phyloP scores from a whole-genome alignment of 2,888 invertebrate genomes.

The Ormyrus nitidulus region DNA sequence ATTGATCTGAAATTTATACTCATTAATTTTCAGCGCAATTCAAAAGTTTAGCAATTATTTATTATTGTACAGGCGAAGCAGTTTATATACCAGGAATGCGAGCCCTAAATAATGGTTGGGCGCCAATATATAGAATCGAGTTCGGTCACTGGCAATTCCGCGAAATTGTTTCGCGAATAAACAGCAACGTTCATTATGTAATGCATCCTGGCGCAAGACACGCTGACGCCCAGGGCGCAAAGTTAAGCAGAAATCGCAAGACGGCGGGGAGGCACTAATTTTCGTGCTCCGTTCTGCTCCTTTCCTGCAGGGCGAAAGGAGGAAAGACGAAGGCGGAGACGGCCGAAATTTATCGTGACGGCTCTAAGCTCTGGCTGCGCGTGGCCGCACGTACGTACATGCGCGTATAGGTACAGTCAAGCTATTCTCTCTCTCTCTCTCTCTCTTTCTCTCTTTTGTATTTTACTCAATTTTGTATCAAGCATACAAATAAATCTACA shows the following conservation, averaged over 20 bases:
- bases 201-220: background rate
- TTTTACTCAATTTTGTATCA: background rate
- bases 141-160: slow-evolving; percentile 1
- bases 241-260: slow-evolving; percentile 31
- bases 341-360: slow-evolving; percentile 42
- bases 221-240: slow-evolving; percentile 1
- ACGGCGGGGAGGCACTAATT: slow-evolving; percentile 32
- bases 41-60: too few relatives aligned
- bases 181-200: slow-evolving; percentile 8
- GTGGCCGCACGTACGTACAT: background rate
- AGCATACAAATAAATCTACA: background rate
- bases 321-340: slow-evolving; percentile 6
- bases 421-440: background rate
- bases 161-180: slow-evolving; percentile 23
- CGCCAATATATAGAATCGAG: too few relatives aligned
- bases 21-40: too few relatives aligned
- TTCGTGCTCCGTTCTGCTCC: background rate
- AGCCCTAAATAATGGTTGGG: too few relatives aligned
- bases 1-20: too few relatives aligned
- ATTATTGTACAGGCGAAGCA: too few relatives aligned
- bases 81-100: too few relatives aligned
- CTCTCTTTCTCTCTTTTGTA: background rate
- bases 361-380: slow-evolving; percentile 14
- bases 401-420: background rate
- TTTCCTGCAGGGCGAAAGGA: background rate